Evolutionary conservation across 1,140 invertebrate species (phyloP), one percentile per base, ranked within the genome.

Genomic region (Neoseiulus cucumeris): DNA sequence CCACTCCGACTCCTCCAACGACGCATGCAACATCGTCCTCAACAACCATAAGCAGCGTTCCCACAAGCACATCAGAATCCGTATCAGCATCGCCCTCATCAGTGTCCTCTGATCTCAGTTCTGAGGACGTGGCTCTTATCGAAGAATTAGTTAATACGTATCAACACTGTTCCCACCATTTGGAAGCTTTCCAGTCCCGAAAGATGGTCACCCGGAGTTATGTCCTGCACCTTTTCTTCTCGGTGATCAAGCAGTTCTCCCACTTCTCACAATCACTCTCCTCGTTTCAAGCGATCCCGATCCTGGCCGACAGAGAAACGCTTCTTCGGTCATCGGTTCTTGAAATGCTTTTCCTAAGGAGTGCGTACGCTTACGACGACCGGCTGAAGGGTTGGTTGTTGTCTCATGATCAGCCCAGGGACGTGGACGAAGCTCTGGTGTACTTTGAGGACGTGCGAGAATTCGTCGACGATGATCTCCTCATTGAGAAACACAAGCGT

Each of bases 311-410:
- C 68, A 78, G 80, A 71, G 75, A 76, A 64, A 74, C 74, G n/a
- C 70, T 81, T 17, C 70, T 81, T 39, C 74, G 79, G 64, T 75
- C 75, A 30, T 76, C 77, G 42, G 76, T 78, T 64, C 75, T 80
- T 55, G 80, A 81, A 70, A 71, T 80, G 72, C 76, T 79, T 68
- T 77, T 80, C 69, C 72, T 80, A 14, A 72, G 78, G 20, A 65
- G 77, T 72, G 70, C 74, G 1, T 68, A 72, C 39, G 68, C 68
- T 25, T 75, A 70, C 44, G 73, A 75, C 65, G 42, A 68, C 14
- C 68, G 70, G 22, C 72, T 70, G 33, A 69, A 73, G 42, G 42
- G 69, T 4, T 74, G 73, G 68, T 12, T 59, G 14, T 14, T 25
- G 4, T 59, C 51, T 12, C 51, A 59, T 9, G 22, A 59, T 6